Conservation (phyloP, 2,888 invertebrate genomes). For the Taphrorychus bicolor region DNA sequence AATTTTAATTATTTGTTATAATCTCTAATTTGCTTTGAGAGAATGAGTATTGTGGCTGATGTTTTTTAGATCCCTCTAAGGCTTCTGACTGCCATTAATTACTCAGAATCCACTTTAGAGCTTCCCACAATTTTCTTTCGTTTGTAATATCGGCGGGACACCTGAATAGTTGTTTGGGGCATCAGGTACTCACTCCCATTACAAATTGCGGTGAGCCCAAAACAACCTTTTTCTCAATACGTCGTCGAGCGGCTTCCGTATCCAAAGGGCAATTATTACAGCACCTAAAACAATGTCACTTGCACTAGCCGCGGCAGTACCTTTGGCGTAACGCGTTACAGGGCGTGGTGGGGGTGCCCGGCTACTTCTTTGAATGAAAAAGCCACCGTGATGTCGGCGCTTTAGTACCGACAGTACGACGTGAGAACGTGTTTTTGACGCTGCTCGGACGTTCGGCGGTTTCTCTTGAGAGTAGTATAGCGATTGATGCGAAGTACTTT, state of each 20-base stretch:
- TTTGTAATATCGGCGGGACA: too few species aligned
- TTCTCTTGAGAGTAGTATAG: not conserved
- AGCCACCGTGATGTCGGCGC: constrained; percentile 33
- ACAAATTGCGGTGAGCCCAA: too few species aligned
- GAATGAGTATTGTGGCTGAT: too few species aligned
- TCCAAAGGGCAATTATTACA: not conserved
- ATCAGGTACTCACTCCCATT: too few species aligned
- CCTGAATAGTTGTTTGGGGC: too few species aligned
- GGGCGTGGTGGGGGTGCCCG: constrained; percentile 22
- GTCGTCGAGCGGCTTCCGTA: not conserved
- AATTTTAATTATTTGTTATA: too few species aligned
- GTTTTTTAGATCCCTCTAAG: too few species aligned
- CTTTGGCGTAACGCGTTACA: not conserved
- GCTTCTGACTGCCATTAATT: too few species aligned
- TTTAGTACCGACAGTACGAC: constrained; percentile 29
- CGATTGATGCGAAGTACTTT: too few species aligned
- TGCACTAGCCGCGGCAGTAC: not conserved
- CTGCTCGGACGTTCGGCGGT: not conserved
- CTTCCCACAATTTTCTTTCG: too few species aligned
- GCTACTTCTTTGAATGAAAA: constrained; percentile 37
- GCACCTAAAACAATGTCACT: constrained; percentile 4
- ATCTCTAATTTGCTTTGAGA: too few species aligned
- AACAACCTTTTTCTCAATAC: not conserved
- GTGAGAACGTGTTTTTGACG: constrained; percentile 27
- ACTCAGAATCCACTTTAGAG: too few species aligned